phyloP scores from a whole-genome alignment of 2,797 vertebrate species.

The Epinephelus awoara region DNA sequence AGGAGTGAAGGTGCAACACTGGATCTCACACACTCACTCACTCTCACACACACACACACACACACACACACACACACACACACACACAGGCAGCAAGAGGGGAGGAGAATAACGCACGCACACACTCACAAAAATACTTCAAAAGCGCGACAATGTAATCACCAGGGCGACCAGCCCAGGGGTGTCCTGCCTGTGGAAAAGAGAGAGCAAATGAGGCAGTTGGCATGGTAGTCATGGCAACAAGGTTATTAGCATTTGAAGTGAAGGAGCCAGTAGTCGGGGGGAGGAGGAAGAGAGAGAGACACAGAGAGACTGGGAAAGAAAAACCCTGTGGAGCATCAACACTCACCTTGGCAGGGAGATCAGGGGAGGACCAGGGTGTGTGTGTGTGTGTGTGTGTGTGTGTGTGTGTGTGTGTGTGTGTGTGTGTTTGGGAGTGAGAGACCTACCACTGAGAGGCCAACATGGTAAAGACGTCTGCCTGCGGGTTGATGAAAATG shows the following conservation, averaged over 20 bases:
- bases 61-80: neutral
- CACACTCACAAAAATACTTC: slow-evolving; percentile 27
- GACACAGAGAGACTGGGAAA: neutral
- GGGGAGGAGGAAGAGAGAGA: slow-evolving; percentile 1
- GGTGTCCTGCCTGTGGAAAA: slow-evolving; percentile 53
- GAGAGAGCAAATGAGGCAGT: slow-evolving; percentile 30
- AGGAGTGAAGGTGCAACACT: slow-evolving; percentile 15
- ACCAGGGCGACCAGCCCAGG: slow-evolving; percentile 36
- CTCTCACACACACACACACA: neutral
- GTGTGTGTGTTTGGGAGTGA: slow-evolving; percentile 8
- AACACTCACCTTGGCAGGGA: slow-evolving; percentile 60
- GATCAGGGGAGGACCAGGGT: slow-evolving; percentile 26
- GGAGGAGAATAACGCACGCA: neutral
- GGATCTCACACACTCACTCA: slow-evolving; percentile 4
- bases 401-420: slow-evolving; percentile 3
- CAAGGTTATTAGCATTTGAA: slow-evolving; percentile 71
- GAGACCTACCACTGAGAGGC: slow-evolving; percentile 92
- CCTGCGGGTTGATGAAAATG: slow-evolving; percentile 88
- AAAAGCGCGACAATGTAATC: slow-evolving; percentile 51
- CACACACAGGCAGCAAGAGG: neutral
- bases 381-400: slow-evolving; percentile 20
- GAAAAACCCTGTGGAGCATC: slow-evolving; percentile 45
- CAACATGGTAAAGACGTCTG: slow-evolving; percentile 91
- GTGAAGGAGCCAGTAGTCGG: slow-evolving; percentile 51
- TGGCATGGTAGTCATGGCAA: slow-evolving; percentile 78